These are phyloP conservation scores for Junco hyemalis DNA, from an alignment of 2,113 vertebrate genomes.

Conservation along the genomic window DNA sequence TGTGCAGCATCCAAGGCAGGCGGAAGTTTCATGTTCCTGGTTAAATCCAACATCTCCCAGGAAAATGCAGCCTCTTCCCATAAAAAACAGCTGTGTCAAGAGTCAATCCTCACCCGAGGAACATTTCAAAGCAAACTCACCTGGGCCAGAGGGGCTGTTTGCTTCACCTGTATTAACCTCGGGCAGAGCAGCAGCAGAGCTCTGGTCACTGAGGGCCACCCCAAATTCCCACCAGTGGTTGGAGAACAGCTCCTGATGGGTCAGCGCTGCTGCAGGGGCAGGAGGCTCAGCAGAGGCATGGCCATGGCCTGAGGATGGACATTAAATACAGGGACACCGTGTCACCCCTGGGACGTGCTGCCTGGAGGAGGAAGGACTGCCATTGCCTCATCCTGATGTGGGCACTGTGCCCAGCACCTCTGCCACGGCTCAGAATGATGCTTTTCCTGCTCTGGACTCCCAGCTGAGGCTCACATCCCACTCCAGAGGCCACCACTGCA, in stretches of 20 bases:
- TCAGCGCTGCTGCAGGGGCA: background rate
- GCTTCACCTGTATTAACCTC: background rate
- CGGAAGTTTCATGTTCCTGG: background rate
- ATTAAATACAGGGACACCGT: background rate
- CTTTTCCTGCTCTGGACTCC: background rate
- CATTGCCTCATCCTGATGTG: background rate
- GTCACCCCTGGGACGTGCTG: background rate
- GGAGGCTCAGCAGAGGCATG: background rate
- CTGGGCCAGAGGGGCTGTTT: background rate
- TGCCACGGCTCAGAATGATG: fast-evolving
- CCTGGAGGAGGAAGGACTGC: background rate
- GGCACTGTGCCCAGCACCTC: background rate
- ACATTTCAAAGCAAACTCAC: background rate
- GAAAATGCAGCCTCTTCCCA: background rate
- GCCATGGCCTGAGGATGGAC: background rate
- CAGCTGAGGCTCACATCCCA: fast-evolving
- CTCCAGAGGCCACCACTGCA: background rate
- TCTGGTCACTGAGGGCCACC: background rate
- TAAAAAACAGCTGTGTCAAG: background rate
- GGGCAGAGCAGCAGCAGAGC: background rate
- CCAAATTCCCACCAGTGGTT: background rate
- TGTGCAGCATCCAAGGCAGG: background rate
- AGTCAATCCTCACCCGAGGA: background rate
- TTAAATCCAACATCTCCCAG: background rate
- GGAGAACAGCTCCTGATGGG: background rate